Conservation (phyloP, 1,140 invertebrate genomes). For the Drosophila cardini region DNA sequence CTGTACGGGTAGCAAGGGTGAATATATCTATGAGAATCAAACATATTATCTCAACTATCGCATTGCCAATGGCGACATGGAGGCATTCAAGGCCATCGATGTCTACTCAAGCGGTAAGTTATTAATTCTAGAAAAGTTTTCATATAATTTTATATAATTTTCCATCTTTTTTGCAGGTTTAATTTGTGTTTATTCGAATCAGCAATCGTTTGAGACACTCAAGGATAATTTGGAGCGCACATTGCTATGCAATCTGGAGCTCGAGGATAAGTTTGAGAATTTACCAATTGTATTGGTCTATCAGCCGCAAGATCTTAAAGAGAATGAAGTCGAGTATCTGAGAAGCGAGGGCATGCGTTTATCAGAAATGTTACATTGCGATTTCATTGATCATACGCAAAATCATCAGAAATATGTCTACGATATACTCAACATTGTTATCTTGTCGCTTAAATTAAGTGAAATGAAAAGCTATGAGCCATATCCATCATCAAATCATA, state of each 20-base stretch:
- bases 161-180: constrained; percentile 86
- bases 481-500: constrained; percentile 83
- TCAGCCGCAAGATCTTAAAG: constrained; percentile 92
- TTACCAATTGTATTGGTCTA: constrained; percentile 96
- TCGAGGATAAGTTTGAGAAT: constrained; percentile 93
- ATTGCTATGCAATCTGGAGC: constrained; percentile 94
- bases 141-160: neutral
- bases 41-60: constrained; percentile 93
- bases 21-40: constrained; percentile 93
- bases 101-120: constrained; percentile 86
- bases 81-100: constrained; percentile 84
- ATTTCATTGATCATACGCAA: constrained; percentile 84
- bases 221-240: constrained; percentile 96
- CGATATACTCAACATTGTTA: constrained; percentile 82
- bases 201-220: constrained; percentile 96
- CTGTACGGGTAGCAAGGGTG: constrained; percentile 89
- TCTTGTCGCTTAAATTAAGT: constrained; percentile 76
- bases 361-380: constrained; percentile 90
- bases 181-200: constrained; percentile 96
- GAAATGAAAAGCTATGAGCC: constrained; percentile 83
- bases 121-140: neutral
- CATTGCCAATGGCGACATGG: constrained; percentile 92
- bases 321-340: constrained; percentile 92
- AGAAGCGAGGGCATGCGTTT: constrained; percentile 95
- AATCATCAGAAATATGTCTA: constrained; percentile 84